Conservation (phyloP, 2,113 vertebrate genomes). For the Micronisus gabar region DNA sequence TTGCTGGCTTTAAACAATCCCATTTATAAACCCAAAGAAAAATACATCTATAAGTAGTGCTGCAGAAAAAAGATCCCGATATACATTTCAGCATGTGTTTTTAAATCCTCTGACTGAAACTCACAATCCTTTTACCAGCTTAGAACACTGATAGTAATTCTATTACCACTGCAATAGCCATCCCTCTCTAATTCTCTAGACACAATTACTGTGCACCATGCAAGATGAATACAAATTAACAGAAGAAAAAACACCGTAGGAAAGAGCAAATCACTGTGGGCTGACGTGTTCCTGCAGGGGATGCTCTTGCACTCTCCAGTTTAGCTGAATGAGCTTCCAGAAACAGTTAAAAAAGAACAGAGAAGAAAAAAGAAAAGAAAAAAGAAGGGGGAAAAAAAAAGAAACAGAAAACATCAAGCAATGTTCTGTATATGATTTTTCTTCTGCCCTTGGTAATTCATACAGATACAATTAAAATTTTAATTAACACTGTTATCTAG, state of each 20-base stretch:
- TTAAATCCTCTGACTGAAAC: constrained; percentile 62
- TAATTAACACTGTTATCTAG: constrained; percentile 40
- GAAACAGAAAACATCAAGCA: background rate
- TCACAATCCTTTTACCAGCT: constrained; percentile 61
- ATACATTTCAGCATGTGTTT: constrained; percentile 55
- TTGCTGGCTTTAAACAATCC: background rate
- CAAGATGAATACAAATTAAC: constrained; percentile 63
- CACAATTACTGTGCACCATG: constrained; percentile 45
- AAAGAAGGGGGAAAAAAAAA: background rate
- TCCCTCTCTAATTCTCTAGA: constrained; percentile 60
- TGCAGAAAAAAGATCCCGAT: background rate
- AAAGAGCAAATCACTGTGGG: background rate
- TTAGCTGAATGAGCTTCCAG: background rate
- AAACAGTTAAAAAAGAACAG: background rate
- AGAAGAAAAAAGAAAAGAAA: accelerated
- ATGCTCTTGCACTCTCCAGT: constrained; percentile 49
- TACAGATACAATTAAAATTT: constrained; percentile 43
- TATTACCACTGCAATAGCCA: constrained; percentile 46
- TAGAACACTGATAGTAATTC: constrained; percentile 62
- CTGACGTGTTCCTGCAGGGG: constrained; percentile 47
- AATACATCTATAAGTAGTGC: background rate
- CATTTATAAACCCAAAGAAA: background rate
- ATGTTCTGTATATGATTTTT: background rate
- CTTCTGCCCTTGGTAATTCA: constrained; percentile 12
- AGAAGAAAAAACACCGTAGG: background rate